Evolutionary conservation across 1,140 invertebrate genomes (phyloP), one percentile per base, ranked within the genome.

Genomic region (Procambarus clarkii): DNA sequence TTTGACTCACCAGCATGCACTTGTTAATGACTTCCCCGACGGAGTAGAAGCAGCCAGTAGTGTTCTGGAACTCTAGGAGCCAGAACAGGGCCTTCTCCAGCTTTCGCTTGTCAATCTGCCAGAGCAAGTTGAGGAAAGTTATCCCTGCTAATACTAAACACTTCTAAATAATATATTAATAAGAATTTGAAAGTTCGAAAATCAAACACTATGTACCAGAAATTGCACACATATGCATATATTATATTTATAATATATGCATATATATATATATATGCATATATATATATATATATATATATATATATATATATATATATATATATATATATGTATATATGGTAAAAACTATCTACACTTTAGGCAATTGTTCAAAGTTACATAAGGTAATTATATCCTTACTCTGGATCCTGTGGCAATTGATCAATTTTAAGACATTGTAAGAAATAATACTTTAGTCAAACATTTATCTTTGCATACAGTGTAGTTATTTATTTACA

Each of bases 91-190:
- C 93, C 76, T 94, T 93, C 5, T 92, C 89, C 1, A 96, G 86
- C 58, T 95, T 93, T n/a, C 94, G 92, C 24, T 94, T 88, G 90
- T 97, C 97, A 34, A 88, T 71, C 86, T 88, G 78, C 3, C 64
- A 44, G 24, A 74, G 13, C 13, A 5, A 54, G 50, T 54, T 54
- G 13, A 8, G 13, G 50, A 8, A 5, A 54, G 50, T 54, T 54
- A 54, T 54, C 7, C 13, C 13, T 54, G 7, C 7, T 0, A 54
- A 54, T 54, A 11, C 7, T 54, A 54, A 54, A 54, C 2, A 54
- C 50, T 8, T 54, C 7, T 54, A 54, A 54, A 2, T n/a, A 4
- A 74, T 18, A 74, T 5, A 44, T n/a, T 5, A 74, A 74, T 15
- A 5, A 3, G 15, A 74, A 21, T 74, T n/a, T 74, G 15, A 4